Evolutionary conservation across 2,888 invertebrate species (phyloP), one percentile per base, ranked within the genome.

Genomic region (Exephanes ischioxanthus): DNA sequence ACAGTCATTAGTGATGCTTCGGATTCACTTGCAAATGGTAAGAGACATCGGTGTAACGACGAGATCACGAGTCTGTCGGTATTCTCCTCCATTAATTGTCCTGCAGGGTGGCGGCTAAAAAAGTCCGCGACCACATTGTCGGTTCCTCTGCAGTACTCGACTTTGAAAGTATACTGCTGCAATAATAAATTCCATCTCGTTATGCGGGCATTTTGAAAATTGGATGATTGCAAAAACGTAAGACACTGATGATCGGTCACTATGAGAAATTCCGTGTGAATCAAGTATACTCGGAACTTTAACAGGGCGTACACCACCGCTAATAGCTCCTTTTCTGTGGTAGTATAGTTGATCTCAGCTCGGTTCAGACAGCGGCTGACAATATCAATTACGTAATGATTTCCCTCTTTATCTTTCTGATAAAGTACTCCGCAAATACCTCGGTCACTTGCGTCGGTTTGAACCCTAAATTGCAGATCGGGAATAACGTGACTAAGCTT

Each of bases 341-440:
- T 58, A 1, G 58, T 58, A 26, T 58, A 58, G 0, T 58, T 58
- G 22, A 58, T 58, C 11, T 58, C 58, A 7, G 58, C 6, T 9
- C 5, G 22, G 3, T 22, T 26, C 5, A 58, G 19, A 19, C 58
- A 58, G 1, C 58, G 58, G 26, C 58, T 58, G 22, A 58, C 58
- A 4, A 58, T 22, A 2, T 22, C 22, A 9, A 58, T 26, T 89
- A 90, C 83, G 30, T 73, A 58, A 41, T 37, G 73, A 7, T 88
- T 41, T 4, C 61, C 48, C 3, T 48, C 33, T 5, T 73, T 66
- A 51, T 87, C 80, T 0, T 61, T 4, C 48, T 86, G 85, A 70
- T 80, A 89, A 3, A 90, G 26, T 11, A 84, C 72, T 0, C 89
- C 90, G 70, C 80, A 83, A 19, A 90, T 88, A 3, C 86, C 84